Evolutionary conservation across 2,888 invertebrate genomes (phyloP).

Genomic region (Ornithoptera priamus): DNA sequence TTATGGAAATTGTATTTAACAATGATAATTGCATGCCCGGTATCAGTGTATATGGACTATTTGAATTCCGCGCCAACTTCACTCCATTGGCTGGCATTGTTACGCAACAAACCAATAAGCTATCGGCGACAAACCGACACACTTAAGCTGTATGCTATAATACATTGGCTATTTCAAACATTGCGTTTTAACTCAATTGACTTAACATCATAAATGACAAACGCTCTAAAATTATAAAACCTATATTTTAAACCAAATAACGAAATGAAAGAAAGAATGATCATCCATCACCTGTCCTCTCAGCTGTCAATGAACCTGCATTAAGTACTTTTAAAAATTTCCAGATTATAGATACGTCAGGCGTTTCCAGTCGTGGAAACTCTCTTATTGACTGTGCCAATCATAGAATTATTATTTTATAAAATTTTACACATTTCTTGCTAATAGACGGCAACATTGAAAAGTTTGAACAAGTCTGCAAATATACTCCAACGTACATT

Average conservation of each 20-base stretch:
- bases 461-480: slow-evolving; percentile 1
- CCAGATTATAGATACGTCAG: not conserved
- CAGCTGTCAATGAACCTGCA: slow-evolving; percentile 1
- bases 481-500: not conserved
- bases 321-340: not conserved
- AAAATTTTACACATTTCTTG: not conserved
- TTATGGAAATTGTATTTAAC: too few relatives aligned
- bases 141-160: too few relatives aligned
- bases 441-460: slow-evolving; percentile 1
- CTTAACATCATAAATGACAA: not conserved
- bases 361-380: not conserved
- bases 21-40: too few relatives aligned
- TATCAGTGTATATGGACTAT: too few relatives aligned
- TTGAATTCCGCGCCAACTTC: too few relatives aligned
- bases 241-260: not conserved
- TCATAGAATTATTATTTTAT: not conserved
- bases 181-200: not conserved
- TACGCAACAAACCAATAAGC: too few relatives aligned
- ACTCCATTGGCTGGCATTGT: too few relatives aligned
- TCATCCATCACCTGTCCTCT: not conserved
- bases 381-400: not conserved
- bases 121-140: too few relatives aligned
- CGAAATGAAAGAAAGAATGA: not conserved
- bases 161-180: too few relatives aligned
- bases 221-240: not conserved